A percentile compares a stretch with the other conserved stretches of the same genome.
These are phyloP conservation scores for Palythoa grandis DNA, from an alignment of 92 coral and sea anemone genomes.

Conservation along the genomic window DNA sequence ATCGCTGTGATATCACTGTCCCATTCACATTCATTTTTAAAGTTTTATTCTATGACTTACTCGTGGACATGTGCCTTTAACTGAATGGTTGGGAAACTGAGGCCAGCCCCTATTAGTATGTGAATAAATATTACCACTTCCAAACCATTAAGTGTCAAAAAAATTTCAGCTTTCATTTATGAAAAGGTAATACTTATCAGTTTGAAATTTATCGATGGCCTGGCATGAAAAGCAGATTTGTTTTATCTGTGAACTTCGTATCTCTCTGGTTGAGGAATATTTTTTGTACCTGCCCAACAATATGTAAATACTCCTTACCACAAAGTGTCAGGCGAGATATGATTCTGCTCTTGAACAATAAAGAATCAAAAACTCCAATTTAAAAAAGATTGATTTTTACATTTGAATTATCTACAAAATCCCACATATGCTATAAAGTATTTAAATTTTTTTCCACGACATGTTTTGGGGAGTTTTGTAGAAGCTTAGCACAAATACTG, in stretches of 20 bases:
- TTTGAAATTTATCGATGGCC: constrained; percentile 27
- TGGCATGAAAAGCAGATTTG: constrained; percentile 22
- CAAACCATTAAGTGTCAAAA: constrained; percentile 15
- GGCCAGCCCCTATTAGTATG: not conserved
- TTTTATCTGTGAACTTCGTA: constrained; percentile 34
- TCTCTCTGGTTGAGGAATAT: constrained; percentile 16
- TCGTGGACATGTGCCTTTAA: constrained; percentile 6
- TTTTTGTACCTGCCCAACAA: constrained; percentile 5
- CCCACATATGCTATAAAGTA: not conserved
- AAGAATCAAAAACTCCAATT: constrained; percentile 3
- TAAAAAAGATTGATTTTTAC: not conserved
- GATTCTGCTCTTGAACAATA: constrained; percentile 17
- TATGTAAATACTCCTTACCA: constrained; percentile 32
- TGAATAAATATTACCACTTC: constrained; percentile 18
- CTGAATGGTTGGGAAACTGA: constrained; percentile 8
- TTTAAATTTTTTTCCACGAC: not conserved
- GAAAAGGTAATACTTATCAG: constrained; percentile 33
- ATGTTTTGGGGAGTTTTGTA: not conserved
- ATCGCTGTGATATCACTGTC: not conserved
- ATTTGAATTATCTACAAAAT: not conserved
- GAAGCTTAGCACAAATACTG: not conserved
- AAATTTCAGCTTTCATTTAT: constrained; percentile 11
- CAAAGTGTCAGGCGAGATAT: constrained; percentile 29
- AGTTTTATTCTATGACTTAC: not conserved
- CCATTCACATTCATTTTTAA: not conserved